phyloP scores from a whole-genome alignment of 2,888 invertebrate species.

The Nymphalis polychloros region DNA sequence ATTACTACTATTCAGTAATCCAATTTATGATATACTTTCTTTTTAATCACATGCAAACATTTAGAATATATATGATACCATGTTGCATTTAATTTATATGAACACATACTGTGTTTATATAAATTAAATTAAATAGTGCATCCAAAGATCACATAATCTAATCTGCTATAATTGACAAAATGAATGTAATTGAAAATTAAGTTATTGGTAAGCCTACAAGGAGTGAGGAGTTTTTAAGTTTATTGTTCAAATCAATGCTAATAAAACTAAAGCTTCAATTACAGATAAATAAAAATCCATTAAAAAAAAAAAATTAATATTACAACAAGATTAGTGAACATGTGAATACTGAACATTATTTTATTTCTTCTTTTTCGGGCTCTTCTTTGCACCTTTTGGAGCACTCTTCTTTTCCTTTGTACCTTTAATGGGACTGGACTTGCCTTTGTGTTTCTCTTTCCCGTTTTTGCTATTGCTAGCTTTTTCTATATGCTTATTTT shows the following conservation, averaged over 20 bases:
- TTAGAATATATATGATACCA: no score
- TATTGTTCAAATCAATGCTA: not conserved
- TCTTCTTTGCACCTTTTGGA: conserved; percentile 29
- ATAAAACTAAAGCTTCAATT: not conserved
- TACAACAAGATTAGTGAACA: conserved; percentile 12
- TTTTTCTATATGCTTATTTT: conserved; percentile 54
- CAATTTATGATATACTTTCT: no score
- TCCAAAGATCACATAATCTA: no score
- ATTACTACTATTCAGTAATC: no score
- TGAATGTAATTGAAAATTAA: no score
- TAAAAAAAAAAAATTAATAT: conserved; percentile 11
- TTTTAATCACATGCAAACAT: no score
- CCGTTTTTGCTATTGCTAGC: conserved; percentile 50
- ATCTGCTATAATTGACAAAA: no score
- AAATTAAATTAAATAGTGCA: no score
- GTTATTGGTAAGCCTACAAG: no score
- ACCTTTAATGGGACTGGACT: conserved; percentile 47
- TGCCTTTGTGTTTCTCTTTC: conserved; percentile 33
- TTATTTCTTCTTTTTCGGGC: conserved; percentile 38
- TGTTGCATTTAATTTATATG: no score
- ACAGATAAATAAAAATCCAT: not conserved
- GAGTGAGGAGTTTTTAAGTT: no score
- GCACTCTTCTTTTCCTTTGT: conserved; percentile 48
- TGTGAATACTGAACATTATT: not conserved
- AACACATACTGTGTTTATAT: no score